Conservation (phyloP, 1,140 invertebrate species). For the Drepana arcuata region DNA sequence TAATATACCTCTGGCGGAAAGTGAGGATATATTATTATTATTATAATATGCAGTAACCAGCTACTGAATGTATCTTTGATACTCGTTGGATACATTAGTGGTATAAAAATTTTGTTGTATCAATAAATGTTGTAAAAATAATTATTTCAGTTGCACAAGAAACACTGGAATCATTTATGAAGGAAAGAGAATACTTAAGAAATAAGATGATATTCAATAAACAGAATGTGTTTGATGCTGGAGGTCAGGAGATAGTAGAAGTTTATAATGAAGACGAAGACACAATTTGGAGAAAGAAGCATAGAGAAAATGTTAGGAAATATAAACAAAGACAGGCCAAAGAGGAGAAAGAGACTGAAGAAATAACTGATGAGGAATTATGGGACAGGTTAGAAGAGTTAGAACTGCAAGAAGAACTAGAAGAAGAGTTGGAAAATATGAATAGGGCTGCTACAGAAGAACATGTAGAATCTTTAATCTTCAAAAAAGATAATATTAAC, state of each 20-base stretch:
- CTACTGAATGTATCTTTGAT: too few species aligned
- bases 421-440: constrained; percentile 35
- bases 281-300: constrained; percentile 67
- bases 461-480: constrained; percentile 14
- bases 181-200: constrained; percentile 70
- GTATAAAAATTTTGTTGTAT: too few species aligned
- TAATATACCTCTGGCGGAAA: too few species aligned
- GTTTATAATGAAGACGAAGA: constrained; percentile 74
- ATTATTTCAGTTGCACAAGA: constrained; percentile 66
- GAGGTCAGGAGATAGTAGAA: constrained; percentile 74
- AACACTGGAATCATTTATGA: constrained; percentile 63
- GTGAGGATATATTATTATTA: too few species aligned
- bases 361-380: constrained; percentile 50
- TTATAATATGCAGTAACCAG: too few species aligned
- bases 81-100: too few species aligned
- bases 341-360: constrained; percentile 12
- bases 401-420: constrained; percentile 67
- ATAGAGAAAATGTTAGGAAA: constrained; percentile 44
- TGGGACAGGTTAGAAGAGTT: constrained; percentile 63
- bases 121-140: too few species aligned
- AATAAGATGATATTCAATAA: constrained; percentile 64
- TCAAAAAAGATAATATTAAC: constrained; percentile 11
- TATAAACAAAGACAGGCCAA: constrained; percentile 36
- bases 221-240: constrained; percentile 45
- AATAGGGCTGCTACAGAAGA: constrained; percentile 6